Evolutionary conservation across 2,888 invertebrate genomes (phyloP), one percentile per base, ranked within the genome.

Genomic region (Acleris emargana): DNA sequence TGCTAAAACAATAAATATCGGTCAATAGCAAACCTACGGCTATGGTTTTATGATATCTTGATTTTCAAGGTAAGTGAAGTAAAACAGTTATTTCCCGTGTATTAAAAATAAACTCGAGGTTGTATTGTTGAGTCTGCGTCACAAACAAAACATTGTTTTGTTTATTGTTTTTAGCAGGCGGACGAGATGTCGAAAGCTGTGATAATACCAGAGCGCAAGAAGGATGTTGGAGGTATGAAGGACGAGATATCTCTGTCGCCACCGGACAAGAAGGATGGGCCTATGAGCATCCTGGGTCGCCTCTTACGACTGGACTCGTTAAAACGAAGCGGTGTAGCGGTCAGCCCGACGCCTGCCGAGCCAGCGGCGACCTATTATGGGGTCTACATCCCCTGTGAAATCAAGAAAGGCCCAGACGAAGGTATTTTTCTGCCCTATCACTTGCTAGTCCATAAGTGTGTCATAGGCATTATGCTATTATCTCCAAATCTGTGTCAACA

Each of bases 301-400:
- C 69, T 92, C 3, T 71, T 91, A 18, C 79, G 92, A 49, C 79
- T 92, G n/a, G 90, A 91, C 69, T 71, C 86, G 3, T 73, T 88
- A 51, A 90, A 87, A 71, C 38, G 38, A 38, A 86, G 81, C 68
- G 80, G 69, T 43, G 81, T 67, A 73, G 62, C 72, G 11, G 86
- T 79, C 20, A 89, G 84, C 55, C 87, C 89, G 4, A 81, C 83
- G 43, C 69, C 74, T 13, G 71, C 76, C 17, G 89, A 89, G 53
- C 86, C 91, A 2, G 80, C 84, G 2, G 76, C 76, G 4, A 89
- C 82, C 0, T 93, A 88, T 69, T 93, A 91, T 74, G 93, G 91
- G 71, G 93, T 93, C n/a, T 93, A 91, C 69, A 92, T 93, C 76
- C 92, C 93, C n/a, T 92, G 91, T 72, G 93, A 93, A 82, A 85